Evolutionary conservation across 64 coral and sea anemone species (phyloP), one percentile per base, ranked within the genome.

Genomic region (Montipora sp.): DNA sequence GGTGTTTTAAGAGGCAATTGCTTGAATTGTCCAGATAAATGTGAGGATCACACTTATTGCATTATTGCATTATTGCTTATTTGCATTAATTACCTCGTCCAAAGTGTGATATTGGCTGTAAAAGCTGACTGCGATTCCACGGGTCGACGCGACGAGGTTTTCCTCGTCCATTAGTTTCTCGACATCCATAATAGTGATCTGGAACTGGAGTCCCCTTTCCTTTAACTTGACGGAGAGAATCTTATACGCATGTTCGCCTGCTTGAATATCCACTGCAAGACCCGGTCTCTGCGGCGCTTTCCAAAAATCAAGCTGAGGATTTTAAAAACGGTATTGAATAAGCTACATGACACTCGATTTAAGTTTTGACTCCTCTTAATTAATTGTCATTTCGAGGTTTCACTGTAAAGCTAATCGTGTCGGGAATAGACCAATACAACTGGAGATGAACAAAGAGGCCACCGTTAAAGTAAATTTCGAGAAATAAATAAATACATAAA

Each of bases 101-200:
- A 94, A 78, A 43, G 93, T 78, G 51, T 94, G 93, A 78, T 94
- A 94, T 85, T n/a, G 47, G 46, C 93, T 90, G 72, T 94, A 90
- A 73, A 86, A 94, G 55, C 76, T 80, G 75, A 60, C 20, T 2
- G 11, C 13, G 3, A 86, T 19, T 5, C 91, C 36, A 8, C 77
- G 67, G 19, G 75, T 11, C 11, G 60, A 63, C 3, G 47, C 14
- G 2, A 67, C 53, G 18, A 13, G 20, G 24, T 73, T 88, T 80
- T 93, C 75, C 8, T 78, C 76, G 11, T 88, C 75, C 53, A 93
- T 66, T 24, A 93, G 61, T 71, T 76, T 78, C 20, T 88, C 73
- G 11, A 93, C 91, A 44, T 93, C 91, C 43, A 48, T 12, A 2
- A 93, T 93, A 1, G 79, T 46, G 14, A 93, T 87, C 22, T 84